These are phyloP conservation scores for Lipophrys pholis DNA, from an alignment of 2,113 vertebrate species.

Conservation along the genomic window DNA sequence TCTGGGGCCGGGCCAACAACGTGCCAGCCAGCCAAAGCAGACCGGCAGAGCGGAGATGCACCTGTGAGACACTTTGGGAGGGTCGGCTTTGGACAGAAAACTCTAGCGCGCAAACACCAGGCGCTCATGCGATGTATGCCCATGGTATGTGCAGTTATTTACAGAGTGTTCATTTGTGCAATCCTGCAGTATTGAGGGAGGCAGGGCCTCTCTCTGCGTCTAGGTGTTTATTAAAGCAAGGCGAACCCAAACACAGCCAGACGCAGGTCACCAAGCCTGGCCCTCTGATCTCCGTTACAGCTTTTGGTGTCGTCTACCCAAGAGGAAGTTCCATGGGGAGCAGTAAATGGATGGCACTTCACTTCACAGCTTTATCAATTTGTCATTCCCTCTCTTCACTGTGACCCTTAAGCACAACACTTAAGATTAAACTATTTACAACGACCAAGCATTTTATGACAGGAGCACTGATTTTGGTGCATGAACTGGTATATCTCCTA, in stretches of 20 bases:
- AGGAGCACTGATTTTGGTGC: constrained; percentile 41
- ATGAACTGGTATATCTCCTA: constrained; percentile 19
- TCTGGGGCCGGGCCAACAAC: constrained; percentile 76
- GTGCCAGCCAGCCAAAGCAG: constrained; percentile 68
- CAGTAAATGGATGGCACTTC: constrained; percentile 70
- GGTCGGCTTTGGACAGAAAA: constrained; percentile 23
- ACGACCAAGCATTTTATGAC: constrained; percentile 57
- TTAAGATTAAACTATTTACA: constrained; percentile 55
- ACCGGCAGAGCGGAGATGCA: constrained; percentile 71
- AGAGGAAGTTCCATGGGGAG: constrained; percentile 74
- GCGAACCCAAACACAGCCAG: constrained; percentile 75
- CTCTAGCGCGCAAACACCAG: constrained; percentile 10
- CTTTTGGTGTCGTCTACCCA: constrained; percentile 55
- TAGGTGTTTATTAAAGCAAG: constrained; percentile 84
- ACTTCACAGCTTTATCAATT: constrained; percentile 75
- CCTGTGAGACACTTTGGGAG: constrained; percentile 79
- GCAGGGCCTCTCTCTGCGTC: constrained; percentile 63
- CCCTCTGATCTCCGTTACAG: constrained; percentile 75
- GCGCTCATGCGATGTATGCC: constrained; percentile 11
- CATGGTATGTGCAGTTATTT: constrained; percentile 68
- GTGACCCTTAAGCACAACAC: constrained; percentile 54
- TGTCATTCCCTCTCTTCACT: constrained; percentile 78
- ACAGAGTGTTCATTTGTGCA: constrained; percentile 75
- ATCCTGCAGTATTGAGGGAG: constrained; percentile 62
- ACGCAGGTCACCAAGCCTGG: constrained; percentile 64